Evolutionary conservation across 2,797 vertebrate species (phyloP).

Genomic region (Sitta carolinensis): DNA sequence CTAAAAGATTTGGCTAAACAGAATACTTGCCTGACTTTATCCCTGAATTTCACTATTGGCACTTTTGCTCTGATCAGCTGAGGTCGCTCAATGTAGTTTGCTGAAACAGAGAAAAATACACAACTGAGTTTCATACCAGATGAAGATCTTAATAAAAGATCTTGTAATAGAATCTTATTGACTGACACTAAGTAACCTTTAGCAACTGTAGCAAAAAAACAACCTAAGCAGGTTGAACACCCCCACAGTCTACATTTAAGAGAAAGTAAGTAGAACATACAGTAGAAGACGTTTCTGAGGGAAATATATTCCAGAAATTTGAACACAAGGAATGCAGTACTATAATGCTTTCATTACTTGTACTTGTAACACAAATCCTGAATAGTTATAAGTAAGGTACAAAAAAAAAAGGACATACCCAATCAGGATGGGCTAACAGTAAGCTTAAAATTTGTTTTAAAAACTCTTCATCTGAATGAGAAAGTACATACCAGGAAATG

Average conservation of each 20-base stretch:
- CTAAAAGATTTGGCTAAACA: not conserved
- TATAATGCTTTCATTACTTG: not conserved
- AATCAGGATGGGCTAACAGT: not conserved
- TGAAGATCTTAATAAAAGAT: not conserved
- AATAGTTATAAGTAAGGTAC: not conserved
- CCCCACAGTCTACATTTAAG: not conserved
- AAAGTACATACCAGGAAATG: not conserved
- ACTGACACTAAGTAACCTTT: not conserved
- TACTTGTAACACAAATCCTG: not conserved
- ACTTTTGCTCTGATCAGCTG: slow-evolving; percentile 96
- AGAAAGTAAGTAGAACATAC: not conserved
- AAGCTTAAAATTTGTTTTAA: not conserved
- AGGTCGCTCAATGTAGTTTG: slow-evolving; percentile 84
- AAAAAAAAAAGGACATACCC: not conserved
- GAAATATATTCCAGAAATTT: not conserved
- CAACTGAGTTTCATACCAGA: not conserved
- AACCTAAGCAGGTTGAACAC: not conserved
- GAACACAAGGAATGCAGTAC: not conserved
- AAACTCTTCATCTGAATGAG: not conserved
- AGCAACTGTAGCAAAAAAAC: not conserved
- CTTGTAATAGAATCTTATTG: not conserved
- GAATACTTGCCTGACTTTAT: slow-evolving; percentile 88
- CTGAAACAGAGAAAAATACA: slow-evolving; percentile 52
- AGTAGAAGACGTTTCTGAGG: not conserved
- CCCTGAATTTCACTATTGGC: slow-evolving; percentile 96